Evolutionary conservation across 2,113 vertebrate species (phyloP).

Genomic region (Lucifuga dentata): DNA sequence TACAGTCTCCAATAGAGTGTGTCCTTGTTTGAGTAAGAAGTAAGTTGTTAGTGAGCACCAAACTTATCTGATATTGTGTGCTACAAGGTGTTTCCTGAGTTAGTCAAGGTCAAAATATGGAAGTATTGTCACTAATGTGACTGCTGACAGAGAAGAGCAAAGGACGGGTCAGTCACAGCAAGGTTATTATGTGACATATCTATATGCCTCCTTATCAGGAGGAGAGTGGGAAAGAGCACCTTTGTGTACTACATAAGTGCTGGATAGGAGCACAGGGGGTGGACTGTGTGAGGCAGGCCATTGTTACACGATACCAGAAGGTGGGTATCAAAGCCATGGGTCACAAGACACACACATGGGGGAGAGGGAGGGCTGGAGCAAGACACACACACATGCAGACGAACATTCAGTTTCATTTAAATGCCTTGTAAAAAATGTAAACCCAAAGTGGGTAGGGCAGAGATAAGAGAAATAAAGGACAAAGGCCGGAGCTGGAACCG

Average conservation of each 20-base stretch:
- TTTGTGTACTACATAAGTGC: slow-evolving; percentile 63
- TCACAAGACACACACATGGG: slow-evolving; percentile 72
- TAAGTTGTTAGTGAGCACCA: background rate
- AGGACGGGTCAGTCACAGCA: slow-evolving; percentile 45
- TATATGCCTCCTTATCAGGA: slow-evolving; percentile 58
- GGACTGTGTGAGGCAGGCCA: slow-evolving; percentile 72
- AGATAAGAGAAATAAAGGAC: slow-evolving; percentile 53
- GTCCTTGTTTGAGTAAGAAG: slow-evolving; percentile 26
- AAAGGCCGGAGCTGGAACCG: slow-evolving; percentile 11
- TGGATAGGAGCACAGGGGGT: slow-evolving; percentile 62
- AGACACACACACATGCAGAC: slow-evolving; percentile 4
- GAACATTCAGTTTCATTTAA: slow-evolving; percentile 24
- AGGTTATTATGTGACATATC: slow-evolving; percentile 65
- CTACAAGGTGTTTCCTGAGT: slow-evolving; percentile 32
- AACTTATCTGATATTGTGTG: slow-evolving; percentile 46
- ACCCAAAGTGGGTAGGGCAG: slow-evolving; percentile 42
- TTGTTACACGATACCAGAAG: slow-evolving; percentile 79
- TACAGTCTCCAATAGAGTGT: slow-evolving; percentile 1
- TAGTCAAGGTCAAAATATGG: slow-evolving; percentile 40
- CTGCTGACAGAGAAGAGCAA: slow-evolving; percentile 24
- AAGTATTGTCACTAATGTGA: slow-evolving; percentile 17
- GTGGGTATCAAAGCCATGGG: slow-evolving; percentile 73
- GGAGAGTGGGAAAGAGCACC: slow-evolving; percentile 61
- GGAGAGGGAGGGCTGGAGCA: slow-evolving; percentile 35
- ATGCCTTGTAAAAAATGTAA: slow-evolving; percentile 42